Evolutionary conservation across 2,888 invertebrate species (phyloP), one percentile per base, ranked within the genome.

Genomic region (Steinernema scapterisci): DNA sequence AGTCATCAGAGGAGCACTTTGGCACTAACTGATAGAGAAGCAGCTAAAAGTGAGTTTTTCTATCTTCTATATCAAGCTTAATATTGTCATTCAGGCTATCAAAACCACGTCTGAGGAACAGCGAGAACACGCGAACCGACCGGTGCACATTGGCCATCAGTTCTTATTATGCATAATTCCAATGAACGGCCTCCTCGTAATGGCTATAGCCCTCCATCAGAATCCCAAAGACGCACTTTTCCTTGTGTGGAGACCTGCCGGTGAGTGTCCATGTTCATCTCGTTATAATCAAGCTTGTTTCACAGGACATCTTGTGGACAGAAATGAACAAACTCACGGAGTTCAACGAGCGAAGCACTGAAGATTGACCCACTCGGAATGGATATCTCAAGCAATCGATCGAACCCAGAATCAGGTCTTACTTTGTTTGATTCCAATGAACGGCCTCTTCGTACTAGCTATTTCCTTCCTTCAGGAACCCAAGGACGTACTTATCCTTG

Each of bases 181-280:
- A 94, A 90, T 95, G 89, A 99, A 99, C 91, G 95, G 96, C 84
- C 92, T 99, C 88, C 97, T 97, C 92, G 95, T 97, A 86, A 92
- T 97, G 89, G 95, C 97, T 90, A 95, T 99, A 87, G 95, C 97
- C 91, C 92, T 97, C 89, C 93, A 99, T 89, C 97, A 97, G 91
- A 91, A 95, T 90, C 95, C 97, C 91, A 96, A 96, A 92, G 95
- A 95, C 90, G 92, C 92, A 88, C 91, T 97, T 85, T 95, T 95
- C 43, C 76, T 85, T 52, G 76, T 82, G 54, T 82, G 80, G 75
- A 43, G 52, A 16, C 85, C 85, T 27, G 79, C 77, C 54, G 80
- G 84, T 84, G 5, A 13, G 74, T 56, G 23, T 46, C 0, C n/a
- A n/a, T n/a, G n/a, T n/a, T n/a, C n/a, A n/a, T n/a, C n/a, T n/a